These are phyloP conservation scores for Drosophila micromelanica DNA, from an alignment of 1,140 invertebrate genomes.

Conservation along the genomic window DNA sequence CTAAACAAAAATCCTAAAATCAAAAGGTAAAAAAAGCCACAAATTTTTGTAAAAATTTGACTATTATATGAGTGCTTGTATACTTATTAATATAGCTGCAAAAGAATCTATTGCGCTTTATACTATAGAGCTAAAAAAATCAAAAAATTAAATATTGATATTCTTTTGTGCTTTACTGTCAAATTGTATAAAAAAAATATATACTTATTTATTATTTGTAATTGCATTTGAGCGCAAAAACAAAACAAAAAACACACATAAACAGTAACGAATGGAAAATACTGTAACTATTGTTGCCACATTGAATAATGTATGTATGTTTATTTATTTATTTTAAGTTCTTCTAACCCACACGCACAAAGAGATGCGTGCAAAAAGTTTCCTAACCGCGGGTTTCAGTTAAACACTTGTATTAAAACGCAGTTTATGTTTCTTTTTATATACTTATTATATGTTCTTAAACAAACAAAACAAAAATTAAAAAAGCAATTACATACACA, in stretches of 20 bases:
- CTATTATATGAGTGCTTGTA: constrained; percentile 35
- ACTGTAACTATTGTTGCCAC: constrained; percentile 80
- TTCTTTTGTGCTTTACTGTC: constrained; percentile 51
- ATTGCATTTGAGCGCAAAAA: constrained; percentile 74
- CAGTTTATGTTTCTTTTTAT: constrained; percentile 56
- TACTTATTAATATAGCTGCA: constrained; percentile 37
- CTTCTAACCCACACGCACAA: constrained; percentile 49
- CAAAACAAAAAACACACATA: constrained; percentile 38
- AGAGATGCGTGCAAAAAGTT: constrained; percentile 47
- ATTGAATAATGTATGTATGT: constrained; percentile 75
- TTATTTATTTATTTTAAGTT: constrained; percentile 83
- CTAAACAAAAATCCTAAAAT: constrained; percentile 34
- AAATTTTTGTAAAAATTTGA: constrained; percentile 33
- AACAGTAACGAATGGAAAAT: constrained; percentile 45
- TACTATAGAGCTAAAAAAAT: constrained; percentile 2
- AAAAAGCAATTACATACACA: constrained; percentile 22
- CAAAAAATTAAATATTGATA: too few species aligned
- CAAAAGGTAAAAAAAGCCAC: constrained; percentile 20
- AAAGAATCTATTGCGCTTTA: background rate
- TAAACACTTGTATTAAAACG: constrained; percentile 66
- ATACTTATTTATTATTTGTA: constrained; percentile 78
- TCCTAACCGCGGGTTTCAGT: constrained; percentile 66
- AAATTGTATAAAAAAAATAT: constrained; percentile 78
- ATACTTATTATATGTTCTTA: constrained; percentile 58
- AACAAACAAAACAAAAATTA: constrained; percentile 39